Base-by-base conservation (phyloP, 2,888 invertebrate genomes). In the Tipula confusa region DNA sequence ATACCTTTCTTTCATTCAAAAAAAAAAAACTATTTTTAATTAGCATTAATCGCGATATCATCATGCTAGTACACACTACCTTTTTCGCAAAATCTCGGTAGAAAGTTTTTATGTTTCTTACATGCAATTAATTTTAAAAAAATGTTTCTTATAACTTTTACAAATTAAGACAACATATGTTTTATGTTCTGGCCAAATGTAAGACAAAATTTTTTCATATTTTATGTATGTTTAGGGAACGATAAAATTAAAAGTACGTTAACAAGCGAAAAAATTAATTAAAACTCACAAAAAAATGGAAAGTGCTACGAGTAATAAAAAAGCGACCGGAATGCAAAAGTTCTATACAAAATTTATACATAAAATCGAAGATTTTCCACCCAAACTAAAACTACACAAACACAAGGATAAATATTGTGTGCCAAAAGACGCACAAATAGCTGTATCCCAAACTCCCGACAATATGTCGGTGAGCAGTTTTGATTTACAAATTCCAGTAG, bases 321-420 rank as follows among this genome's bases (percentile, higher is more conserved):
- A 82, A 82, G 84, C 85, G 83, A 86, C 86, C 83, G 87, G 87
- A 9, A 87, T 88, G 36, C 88, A 87, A 80, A 88, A 87, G 84
- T 87, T 89, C 84, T 89, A 87, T 84, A 87, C 89, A 4, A 88
- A 88, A 86, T 87, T 89, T 84, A 87, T 89, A 1, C 89, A 89
- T 84, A 89, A 89, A 85, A 89, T 89, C 84, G 89, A 89, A 85
- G 89, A 89, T 86, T 86, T 89, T 4, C 87, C 88, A 48, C 89
- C 89, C 80, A 89, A 88, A 84, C 85, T 88, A 48, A 89, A 88
- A 84, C 86, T 89, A 6, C 87, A 87, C 84, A 80, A 80, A 9
- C 85, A 82, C 84, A 85, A 82, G 85, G 85, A 84, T 85, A 86
- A 84, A 85, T 64, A 24, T 64, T 24, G 64, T 24, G 64, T 64